These are phyloP conservation scores for Micoletzkya japonica DNA, from an alignment of 2,888 invertebrate genomes.

Conservation along the genomic window DNA sequence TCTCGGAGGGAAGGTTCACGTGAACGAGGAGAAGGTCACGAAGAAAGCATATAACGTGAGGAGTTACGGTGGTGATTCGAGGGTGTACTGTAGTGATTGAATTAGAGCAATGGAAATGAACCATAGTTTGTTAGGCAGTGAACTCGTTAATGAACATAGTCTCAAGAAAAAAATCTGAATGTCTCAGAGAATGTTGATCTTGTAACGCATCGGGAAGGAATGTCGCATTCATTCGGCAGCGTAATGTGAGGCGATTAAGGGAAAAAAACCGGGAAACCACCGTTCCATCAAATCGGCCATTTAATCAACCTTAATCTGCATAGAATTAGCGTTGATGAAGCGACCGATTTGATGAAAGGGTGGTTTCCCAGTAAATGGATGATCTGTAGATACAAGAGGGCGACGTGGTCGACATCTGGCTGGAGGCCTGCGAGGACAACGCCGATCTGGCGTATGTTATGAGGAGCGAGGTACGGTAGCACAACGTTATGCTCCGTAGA, in stretches of 20 bases:
- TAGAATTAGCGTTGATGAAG: no score
- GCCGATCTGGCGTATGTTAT: slow-evolving; percentile 44
- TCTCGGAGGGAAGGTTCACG: slow-evolving; percentile 46
- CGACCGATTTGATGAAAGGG: neutral
- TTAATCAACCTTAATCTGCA: no score
- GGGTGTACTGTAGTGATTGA: neutral
- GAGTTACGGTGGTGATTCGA: neutral
- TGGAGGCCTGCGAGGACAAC: slow-evolving; percentile 45
- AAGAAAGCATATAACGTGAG: slow-evolving; percentile 56
- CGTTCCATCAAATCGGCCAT: no score
- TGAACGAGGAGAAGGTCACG: slow-evolving; percentile 51
- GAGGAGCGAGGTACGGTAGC: slow-evolving; percentile 36
- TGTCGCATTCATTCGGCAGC: no score
- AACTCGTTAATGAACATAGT: no score
- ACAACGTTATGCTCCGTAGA: no score
- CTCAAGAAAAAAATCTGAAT: no score
- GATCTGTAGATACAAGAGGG: slow-evolving; percentile 45
- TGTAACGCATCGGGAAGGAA: no score
- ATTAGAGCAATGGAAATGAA: neutral
- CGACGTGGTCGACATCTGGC: slow-evolving; percentile 51
- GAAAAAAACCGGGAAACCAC: neutral
- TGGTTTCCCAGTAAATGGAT: no score
- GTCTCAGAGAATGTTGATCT: no score
- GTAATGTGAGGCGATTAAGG: neutral
- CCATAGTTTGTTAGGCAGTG: neutral